These are phyloP conservation scores for Rhagonycha fulva DNA, from an alignment of 2,888 invertebrate species.

Conservation along the genomic window DNA sequence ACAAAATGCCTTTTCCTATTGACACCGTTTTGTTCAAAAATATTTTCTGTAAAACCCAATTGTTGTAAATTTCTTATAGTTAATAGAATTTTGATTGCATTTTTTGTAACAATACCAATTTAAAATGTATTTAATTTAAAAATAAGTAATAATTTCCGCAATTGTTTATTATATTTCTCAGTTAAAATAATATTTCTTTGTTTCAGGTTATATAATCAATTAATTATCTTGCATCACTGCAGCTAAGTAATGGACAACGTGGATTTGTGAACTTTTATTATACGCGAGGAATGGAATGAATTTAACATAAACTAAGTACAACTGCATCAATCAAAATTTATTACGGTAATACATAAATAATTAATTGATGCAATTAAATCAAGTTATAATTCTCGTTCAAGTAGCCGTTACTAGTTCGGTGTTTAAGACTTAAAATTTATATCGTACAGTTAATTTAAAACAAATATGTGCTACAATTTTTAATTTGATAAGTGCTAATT, in stretches of 20 bases:
- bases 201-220: neutral
- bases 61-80: neutral
- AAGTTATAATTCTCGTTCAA: conserved; percentile 18
- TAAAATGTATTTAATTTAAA: too few species aligned
- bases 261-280: neutral
- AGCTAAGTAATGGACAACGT: neutral
- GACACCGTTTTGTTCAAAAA: neutral
- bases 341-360: conserved; percentile 7
- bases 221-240: neutral
- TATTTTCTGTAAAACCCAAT: neutral
- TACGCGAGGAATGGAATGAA: neutral
- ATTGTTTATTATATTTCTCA: neutral
- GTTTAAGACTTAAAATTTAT: conserved; percentile 11
- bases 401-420: conserved; percentile 21
- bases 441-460: conserved; percentile 14
- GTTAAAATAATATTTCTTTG: neutral
- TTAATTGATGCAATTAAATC: conserved; percentile 20
- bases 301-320: neutral
- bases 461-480: conserved; percentile 47
- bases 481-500: conserved; percentile 14
- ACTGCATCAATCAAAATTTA: neutral
- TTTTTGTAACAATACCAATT: neutral
- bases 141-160: too few species aligned
- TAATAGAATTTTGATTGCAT: neutral
- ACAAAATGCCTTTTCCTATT: too few species aligned